Conservation (phyloP, 2,888 invertebrate species). For the Deroplatys truncata region DNA sequence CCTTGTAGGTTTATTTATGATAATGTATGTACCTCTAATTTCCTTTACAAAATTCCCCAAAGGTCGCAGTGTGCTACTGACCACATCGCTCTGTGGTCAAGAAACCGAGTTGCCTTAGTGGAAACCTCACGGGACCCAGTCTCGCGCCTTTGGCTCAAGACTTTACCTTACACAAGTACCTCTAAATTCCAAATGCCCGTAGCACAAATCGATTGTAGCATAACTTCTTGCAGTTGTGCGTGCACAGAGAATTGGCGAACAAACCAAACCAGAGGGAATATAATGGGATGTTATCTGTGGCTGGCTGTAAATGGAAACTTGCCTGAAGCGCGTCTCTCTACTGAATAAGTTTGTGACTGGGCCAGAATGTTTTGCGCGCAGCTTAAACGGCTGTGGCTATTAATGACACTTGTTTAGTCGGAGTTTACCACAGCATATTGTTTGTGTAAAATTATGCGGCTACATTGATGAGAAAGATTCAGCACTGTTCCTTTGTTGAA, state of each 20-base stretch:
- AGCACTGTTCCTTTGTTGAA: background rate
- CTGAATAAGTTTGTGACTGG: background rate
- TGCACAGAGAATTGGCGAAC: background rate
- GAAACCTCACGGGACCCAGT: too few species aligned
- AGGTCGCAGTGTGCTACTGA: too few species aligned
- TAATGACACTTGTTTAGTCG: background rate
- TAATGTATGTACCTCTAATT: too few species aligned
- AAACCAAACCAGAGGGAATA: background rate
- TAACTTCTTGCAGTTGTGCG: background rate
- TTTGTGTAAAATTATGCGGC: background rate
- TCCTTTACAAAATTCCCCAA: too few species aligned
- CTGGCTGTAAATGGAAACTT: background rate
- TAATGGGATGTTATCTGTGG: background rate
- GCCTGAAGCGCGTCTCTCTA: background rate
- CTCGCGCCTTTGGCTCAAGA: too few species aligned
- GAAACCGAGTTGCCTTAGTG: too few species aligned
- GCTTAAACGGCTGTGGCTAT: background rate
- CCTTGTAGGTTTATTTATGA: too few species aligned
- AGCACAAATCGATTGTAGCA: background rate
- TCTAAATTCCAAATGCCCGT: background rate
- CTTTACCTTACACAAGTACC: background rate
- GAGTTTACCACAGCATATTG: background rate
- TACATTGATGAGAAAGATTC: background rate
- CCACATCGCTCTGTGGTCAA: too few species aligned
- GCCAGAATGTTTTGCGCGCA: background rate